Evolutionary conservation across 2,888 invertebrate genomes (phyloP).

Genomic region (Drosophila nr. fundita): DNA sequence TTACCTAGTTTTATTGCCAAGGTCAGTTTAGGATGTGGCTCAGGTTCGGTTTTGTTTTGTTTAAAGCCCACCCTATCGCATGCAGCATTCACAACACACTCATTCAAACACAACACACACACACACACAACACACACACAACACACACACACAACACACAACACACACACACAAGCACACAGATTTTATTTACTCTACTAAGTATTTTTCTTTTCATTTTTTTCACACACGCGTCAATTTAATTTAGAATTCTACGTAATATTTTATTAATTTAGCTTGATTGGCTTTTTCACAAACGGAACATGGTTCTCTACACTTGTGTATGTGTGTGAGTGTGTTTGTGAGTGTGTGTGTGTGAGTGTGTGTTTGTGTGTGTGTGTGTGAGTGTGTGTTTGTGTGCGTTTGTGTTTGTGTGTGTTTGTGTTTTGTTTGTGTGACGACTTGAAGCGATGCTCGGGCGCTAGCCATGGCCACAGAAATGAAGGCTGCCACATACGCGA

Average conservation of each 20-base stretch:
- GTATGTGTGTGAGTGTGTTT: conserved; percentile 3
- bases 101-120: not conserved
- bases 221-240: conserved; percentile 78
- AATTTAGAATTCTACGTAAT: conserved; percentile 79
- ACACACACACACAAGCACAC: conserved; percentile 5
- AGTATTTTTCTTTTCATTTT: conserved; percentile 22
- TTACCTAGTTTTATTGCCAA: not conserved
- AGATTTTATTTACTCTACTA: conserved; percentile 19
- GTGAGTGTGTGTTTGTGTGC: not conserved
- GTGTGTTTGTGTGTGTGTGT: not conserved
- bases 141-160: conserved; percentile 6
- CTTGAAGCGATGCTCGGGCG: conserved; percentile 21
- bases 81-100: conserved; percentile 1
- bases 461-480: conserved; percentile 4
- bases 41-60: not conserved
- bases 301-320: conserved; percentile 20
- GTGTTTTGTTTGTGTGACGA: conserved; percentile 13
- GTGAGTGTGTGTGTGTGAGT: not conserved
- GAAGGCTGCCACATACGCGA: conserved; percentile 8
- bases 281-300: conserved; percentile 77
- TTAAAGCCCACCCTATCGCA: not conserved
- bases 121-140: not conserved
- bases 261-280: conserved; percentile 80
- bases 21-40: not conserved
- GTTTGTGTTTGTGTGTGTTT: too few relatives aligned